Evolutionary conservation across 2,888 invertebrate species (phyloP), one percentile per base, ranked within the genome.

Genomic region (Strigamia transsilvanica): DNA sequence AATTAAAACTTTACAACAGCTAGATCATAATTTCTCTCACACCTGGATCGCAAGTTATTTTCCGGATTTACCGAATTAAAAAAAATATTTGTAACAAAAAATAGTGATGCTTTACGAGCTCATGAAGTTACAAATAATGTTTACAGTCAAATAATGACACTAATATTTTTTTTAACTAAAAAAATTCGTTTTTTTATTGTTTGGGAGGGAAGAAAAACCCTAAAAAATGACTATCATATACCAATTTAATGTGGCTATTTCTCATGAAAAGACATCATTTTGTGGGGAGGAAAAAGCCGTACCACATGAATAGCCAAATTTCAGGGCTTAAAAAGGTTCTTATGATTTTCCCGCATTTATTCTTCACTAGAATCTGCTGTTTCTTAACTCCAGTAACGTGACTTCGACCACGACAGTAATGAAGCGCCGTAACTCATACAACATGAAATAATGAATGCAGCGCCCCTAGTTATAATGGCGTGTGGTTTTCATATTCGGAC

Each of bases 21-120:
- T 73, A 73, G 73, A 73, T 73, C 73, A 73, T 73, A 73, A 73
- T 73, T 73, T 73, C 32, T 32, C 73, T 73, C 73, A 73, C 73
- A 73, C 73, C 73, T 32, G 73, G 27, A 32, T 27, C 0, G 27
- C 7, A 32, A 73, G 73, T 73, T 73, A 27, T 73, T 73, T 73
- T 73, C 73, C 73, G 27, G 73, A 73, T 73, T 32, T 32, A 73
- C 10, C 27, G 27, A 73, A 27, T 73, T 32, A 27, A 15, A 27
- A 73, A 73, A 73, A 66, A 27, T 13, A 27, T 15, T 73, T 13
- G 7, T 73, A 27, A 73, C 27, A 27, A 27, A 27, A 27, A 27
- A 9, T n/a, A n/a, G 18, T 0, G 18, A 56, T 4, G 21, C 56
- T 56, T 56, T 56, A 56, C 7, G 56, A 56, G 56, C n/a, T 18